Evolutionary conservation across 2,797 vertebrate species (phyloP).

Genomic region (Diglossa cyanea): DNA sequence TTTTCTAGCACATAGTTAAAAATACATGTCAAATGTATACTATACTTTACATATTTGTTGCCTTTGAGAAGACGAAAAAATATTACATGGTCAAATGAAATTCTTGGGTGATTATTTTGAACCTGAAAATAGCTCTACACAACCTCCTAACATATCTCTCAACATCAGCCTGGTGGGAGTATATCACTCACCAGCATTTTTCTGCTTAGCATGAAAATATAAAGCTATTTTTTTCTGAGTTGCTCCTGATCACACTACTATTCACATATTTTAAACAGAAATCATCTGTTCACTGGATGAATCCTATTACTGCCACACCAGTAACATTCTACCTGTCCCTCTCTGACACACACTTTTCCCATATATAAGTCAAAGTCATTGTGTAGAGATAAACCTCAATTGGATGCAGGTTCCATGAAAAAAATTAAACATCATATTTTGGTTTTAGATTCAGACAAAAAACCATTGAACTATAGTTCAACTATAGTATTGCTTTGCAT

Average conservation of each 20-base stretch:
- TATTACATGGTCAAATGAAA: neutral
- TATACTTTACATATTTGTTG: neutral
- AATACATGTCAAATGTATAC: neutral
- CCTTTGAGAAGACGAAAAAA: neutral
- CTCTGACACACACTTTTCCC: neutral
- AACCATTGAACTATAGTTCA: neutral
- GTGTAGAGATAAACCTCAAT: neutral
- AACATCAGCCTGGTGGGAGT: neutral
- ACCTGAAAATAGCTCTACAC: neutral
- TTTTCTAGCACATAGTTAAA: neutral
- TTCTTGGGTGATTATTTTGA: neutral
- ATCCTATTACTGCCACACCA: neutral
- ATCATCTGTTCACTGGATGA: neutral
- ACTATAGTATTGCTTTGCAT: neutral
- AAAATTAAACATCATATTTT: neutral
- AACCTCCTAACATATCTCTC: neutral
- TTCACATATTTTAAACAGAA: neutral
- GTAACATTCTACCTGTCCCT: neutral
- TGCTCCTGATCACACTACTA: neutral
- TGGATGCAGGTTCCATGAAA: neutral
- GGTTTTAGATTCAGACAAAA: neutral
- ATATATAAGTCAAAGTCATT: neutral
- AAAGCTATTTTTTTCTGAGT: slow-evolving; percentile 10
- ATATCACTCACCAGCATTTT: neutral
- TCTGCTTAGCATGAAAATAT: slow-evolving; percentile 6